These are phyloP conservation scores for Megalurothrips usitatus DNA, from an alignment of 2,888 invertebrate genomes.

Conservation along the genomic window DNA sequence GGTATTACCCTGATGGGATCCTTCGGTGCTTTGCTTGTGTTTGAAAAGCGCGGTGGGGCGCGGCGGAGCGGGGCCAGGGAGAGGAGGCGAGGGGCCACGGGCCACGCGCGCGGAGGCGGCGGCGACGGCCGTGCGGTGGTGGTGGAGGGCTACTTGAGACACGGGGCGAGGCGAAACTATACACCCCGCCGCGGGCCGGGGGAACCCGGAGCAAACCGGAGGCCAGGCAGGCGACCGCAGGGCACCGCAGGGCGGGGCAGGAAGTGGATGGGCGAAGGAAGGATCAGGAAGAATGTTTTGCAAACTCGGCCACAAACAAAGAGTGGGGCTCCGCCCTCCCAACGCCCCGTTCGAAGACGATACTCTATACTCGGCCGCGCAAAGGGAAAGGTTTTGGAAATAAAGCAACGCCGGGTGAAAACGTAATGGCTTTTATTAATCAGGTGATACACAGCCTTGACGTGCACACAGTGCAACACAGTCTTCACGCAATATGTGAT, in stretches of 20 bases:
- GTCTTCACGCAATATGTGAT: constrained; percentile 7
- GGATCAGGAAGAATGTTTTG: too few species aligned
- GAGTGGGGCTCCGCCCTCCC: too few species aligned
- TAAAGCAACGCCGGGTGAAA: not conserved
- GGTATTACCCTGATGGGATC: constrained; percentile 22
- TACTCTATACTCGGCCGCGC: not conserved
- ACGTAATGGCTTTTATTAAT: not conserved
- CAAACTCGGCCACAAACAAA: too few species aligned
- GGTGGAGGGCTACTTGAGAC: not conserved
- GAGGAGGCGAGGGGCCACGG: too few species aligned
- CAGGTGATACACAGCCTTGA: not conserved
- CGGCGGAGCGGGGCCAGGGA: not conserved
- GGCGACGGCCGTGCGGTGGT: not conserved
- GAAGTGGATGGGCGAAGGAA: too few species aligned
- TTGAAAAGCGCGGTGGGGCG: not conserved
- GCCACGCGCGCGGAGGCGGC: not conserved
- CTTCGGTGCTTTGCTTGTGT: constrained; percentile 22
- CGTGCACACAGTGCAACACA: not conserved
- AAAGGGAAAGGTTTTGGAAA: not conserved
- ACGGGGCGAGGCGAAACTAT: not conserved
- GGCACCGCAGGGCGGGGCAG: not conserved
- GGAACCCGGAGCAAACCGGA: not conserved
- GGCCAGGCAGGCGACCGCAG: too few species aligned
- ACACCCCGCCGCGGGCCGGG: not conserved
- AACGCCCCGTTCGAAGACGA: too few species aligned